Evolutionary conservation across 2,888 invertebrate species (phyloP).

Genomic region (Notodonta dromedarius): DNA sequence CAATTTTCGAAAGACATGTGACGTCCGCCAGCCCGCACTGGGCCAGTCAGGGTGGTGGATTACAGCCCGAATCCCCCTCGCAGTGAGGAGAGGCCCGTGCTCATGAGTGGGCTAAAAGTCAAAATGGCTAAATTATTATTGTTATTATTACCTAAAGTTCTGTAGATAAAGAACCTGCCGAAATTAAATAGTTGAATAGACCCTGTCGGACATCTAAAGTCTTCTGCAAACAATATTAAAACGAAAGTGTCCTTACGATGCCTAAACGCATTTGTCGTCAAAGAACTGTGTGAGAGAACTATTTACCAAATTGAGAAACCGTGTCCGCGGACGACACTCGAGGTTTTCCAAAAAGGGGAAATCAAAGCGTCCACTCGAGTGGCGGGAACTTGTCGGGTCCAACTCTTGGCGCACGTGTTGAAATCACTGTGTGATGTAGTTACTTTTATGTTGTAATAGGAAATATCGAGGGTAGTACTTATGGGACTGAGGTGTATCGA

Average conservation of each 20-base stretch:
- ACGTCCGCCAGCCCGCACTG: too few relatives aligned
- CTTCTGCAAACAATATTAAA: slow-evolving; percentile 4
- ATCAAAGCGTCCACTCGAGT: slow-evolving; percentile 62
- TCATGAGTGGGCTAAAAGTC: too few relatives aligned
- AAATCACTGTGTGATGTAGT: neutral
- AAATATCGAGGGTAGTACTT: too few relatives aligned
- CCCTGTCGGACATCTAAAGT: neutral
- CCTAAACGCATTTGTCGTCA: slow-evolving; percentile 27
- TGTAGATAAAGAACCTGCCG: neutral
- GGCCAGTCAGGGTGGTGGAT: too few relatives aligned
- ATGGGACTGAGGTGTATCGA: too few relatives aligned
- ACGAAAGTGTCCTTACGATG: slow-evolving; percentile 9
- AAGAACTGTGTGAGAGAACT: slow-evolving; percentile 53
- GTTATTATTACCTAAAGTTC: neutral
- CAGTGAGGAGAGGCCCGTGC: too few relatives aligned
- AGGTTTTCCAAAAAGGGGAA: slow-evolving; percentile 61
- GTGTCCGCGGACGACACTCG: slow-evolving; percentile 60
- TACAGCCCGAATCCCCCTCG: too few relatives aligned
- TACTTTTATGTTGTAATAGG: neutral
- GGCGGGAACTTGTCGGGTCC: slow-evolving; percentile 44
- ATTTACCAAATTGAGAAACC: slow-evolving; percentile 75
- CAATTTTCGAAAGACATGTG: too few relatives aligned
- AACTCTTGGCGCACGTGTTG: slow-evolving; percentile 20
- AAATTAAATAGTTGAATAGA: neutral
- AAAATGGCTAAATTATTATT: too few relatives aligned